Evolutionary conservation across 2,113 vertebrate species (phyloP).

Genomic region (Anguilla rostrata): DNA sequence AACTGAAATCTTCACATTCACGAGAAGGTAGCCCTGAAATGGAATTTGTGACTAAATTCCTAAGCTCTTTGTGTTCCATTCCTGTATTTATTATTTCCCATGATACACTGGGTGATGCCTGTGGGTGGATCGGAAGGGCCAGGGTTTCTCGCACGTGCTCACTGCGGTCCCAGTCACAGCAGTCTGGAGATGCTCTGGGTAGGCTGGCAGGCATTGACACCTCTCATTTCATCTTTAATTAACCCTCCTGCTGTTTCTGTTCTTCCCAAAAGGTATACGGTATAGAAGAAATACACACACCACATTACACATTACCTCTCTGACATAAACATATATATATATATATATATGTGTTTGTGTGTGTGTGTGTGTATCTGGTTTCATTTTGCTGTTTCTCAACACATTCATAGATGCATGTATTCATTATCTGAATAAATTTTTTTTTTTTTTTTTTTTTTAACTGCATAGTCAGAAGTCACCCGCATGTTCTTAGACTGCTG

Average conservation of each 20-base stretch:
- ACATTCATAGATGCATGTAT: too few species aligned
- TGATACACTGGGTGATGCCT: background rate
- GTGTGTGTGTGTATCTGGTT: too few species aligned
- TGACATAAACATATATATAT: too few species aligned
- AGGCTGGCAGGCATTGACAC: background rate
- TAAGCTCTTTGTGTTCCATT: background rate
- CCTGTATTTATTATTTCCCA: background rate
- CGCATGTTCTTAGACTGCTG: too few species aligned
- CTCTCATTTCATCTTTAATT: background rate
- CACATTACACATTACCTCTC: background rate
- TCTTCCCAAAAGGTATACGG: background rate
- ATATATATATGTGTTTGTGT: too few species aligned
- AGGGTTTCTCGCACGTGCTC: background rate
- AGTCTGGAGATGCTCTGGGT: background rate
- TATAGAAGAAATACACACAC: background rate
- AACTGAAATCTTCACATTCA: background rate
- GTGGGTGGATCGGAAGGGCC: background rate
- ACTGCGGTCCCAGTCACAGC: background rate
- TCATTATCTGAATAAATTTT: too few species aligned
- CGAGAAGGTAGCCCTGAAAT: background rate
- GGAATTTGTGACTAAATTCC: background rate
- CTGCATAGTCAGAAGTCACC: too few species aligned
- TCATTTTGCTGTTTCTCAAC: too few species aligned
- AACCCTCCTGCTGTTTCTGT: background rate
- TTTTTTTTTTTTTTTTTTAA: accelerated